Evolutionary conservation across 2,113 vertebrate genomes (phyloP), one percentile per base, ranked within the genome.

Genomic region (Tauraco erythrolophus): DNA sequence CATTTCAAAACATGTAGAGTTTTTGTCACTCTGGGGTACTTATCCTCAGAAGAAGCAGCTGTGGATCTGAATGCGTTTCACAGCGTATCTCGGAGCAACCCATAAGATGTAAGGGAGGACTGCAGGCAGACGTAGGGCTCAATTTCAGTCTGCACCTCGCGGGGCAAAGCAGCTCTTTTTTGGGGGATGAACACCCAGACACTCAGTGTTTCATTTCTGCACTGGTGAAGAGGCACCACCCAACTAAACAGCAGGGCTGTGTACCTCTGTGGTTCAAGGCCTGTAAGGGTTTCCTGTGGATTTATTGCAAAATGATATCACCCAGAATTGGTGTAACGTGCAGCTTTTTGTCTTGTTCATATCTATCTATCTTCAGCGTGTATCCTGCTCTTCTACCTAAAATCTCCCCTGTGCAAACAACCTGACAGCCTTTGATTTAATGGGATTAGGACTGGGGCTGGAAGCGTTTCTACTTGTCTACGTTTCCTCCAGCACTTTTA

Each of bases 1-100:
- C 8, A 39, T 74, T 84, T 84, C 35, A 74, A 70, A 75, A 43
- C 0, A 0, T 8, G 3, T 0, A 39, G 27, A 45, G 31, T 82
- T 82, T 68, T 53, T 35, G 28, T 18, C 41, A 41, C 24, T 70
- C 50, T 51, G 45, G 27, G 62, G 9, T 65, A 37, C n/a, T 92
- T 81, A n/a, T 7, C 27, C 41, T 70, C 41, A 74, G 41, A 69
- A 81, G 76, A 61, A 61, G 18, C 10, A 61, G 8, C 18, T 39
- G 24, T 53, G 41, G 31, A 48, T 66, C 78, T 58, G 46, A 82
- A 43, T 66, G 64, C 45, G 33, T 74, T 87, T 84, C 51, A 39
- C 28, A 53, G 39, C 48, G 14, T 11, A 37, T 24, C 33, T 72
- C 43, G 45, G 30, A 78, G 41, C 35, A 61, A 53, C 16, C 39